These are phyloP conservation scores for Caiman crocodilus DNA, from an alignment of 2,797 vertebrate species.

Conservation along the genomic window DNA sequence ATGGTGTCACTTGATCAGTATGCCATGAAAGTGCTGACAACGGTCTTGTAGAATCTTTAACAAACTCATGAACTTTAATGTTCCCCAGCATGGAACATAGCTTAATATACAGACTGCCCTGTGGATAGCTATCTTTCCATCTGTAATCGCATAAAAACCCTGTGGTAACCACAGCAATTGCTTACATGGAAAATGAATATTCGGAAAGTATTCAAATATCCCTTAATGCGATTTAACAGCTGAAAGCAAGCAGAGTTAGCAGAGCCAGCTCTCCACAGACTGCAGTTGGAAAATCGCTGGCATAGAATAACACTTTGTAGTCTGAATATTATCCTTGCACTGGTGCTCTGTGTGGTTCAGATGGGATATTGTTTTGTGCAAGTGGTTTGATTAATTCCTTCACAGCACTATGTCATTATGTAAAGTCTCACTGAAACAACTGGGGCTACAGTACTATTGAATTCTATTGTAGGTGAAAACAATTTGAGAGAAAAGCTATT, in stretches of 20 bases:
- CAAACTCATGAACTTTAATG: background rate
- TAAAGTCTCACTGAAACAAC: background rate
- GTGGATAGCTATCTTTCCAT: background rate
- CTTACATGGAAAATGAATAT: conserved; percentile 13
- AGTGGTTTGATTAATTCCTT: conserved; percentile 20
- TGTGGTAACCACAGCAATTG: background rate
- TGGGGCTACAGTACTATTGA: background rate
- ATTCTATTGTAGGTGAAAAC: background rate
- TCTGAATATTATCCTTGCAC: background rate
- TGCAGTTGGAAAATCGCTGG: background rate
- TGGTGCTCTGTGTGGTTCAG: background rate
- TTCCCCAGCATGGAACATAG: background rate
- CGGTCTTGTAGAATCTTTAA: background rate
- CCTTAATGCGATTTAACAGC: background rate
- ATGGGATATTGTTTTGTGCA: background rate
- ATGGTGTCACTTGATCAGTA: background rate
- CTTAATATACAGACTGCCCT: background rate
- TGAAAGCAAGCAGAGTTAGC: conserved; percentile 23
- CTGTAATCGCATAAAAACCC: background rate
- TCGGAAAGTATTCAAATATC: background rate
- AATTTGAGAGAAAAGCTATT: background rate
- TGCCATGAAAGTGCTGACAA: background rate
- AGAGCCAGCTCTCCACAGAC: background rate
- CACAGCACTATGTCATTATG: background rate
- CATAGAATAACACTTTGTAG: conserved; percentile 9